These are phyloP conservation scores for Electrophaes corylata DNA, from an alignment of 2,888 invertebrate genomes.

Conservation along the genomic window DNA sequence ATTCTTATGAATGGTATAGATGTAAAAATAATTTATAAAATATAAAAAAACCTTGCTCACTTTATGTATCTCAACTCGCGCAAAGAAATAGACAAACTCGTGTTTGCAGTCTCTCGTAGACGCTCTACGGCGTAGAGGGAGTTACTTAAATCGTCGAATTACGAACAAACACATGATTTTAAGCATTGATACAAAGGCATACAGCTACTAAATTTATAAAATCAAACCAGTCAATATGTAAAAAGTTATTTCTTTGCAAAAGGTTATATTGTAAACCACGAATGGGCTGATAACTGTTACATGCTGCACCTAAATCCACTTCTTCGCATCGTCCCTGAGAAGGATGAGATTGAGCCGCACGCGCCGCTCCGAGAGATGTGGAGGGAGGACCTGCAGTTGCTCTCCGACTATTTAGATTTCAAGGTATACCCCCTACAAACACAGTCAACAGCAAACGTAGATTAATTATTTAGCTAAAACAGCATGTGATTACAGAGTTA, in stretches of 20 bases:
- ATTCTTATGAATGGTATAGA: too few relatives aligned
- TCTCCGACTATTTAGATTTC: constrained; percentile 85
- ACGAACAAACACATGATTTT: too few relatives aligned
- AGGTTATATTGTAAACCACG: constrained; percentile 85
- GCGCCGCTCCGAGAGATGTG: constrained; percentile 78
- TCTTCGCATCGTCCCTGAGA: constrained; percentile 61
- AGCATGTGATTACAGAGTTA: too few relatives aligned
- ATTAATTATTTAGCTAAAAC: too few relatives aligned
- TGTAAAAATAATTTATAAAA: too few relatives aligned
- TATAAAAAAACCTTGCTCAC: too few relatives aligned
- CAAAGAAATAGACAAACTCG: too few relatives aligned
- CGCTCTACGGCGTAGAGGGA: too few relatives aligned
- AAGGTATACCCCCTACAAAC: constrained; percentile 69
- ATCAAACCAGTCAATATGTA: not conserved
- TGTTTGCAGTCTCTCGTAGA: too few relatives aligned
- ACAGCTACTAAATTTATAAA: not conserved
- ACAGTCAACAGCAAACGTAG: not conserved
- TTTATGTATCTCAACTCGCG: too few relatives aligned
- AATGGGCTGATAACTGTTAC: constrained; percentile 85
- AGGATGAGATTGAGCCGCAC: constrained; percentile 68
- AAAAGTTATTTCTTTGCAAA: not conserved
- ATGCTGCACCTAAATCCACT: constrained; percentile 85
- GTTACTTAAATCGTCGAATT: too few relatives aligned
- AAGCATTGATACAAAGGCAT: too few relatives aligned
- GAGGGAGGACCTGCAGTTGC: constrained; percentile 84